Percentiles rank a stretch among this genome's conserved stretches.
These are phyloP conservation scores for Danio kyathit DNA, from an alignment of 2,797 vertebrate species.

Conservation along the genomic window DNA sequence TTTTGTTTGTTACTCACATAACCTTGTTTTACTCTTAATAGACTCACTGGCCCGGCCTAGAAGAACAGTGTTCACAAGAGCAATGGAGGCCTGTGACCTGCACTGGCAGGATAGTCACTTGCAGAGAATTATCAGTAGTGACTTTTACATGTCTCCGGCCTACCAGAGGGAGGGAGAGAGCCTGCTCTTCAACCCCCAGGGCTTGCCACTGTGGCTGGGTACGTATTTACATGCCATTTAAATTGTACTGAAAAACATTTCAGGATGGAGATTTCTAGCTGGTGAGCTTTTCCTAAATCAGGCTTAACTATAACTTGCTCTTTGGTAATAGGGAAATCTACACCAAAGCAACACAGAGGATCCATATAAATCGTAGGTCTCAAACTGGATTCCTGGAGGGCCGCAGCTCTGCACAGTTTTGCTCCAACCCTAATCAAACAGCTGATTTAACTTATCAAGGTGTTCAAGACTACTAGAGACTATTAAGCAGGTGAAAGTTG, in stretches of 20 bases:
- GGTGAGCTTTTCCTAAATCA: neutral
- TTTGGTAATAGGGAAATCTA: neutral
- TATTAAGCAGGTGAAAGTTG: no score
- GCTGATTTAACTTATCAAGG: no score
- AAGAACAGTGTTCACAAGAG: slow-evolving; percentile 94
- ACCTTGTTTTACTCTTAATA: slow-evolving; percentile 60
- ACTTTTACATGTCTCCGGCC: slow-evolving; percentile 92
- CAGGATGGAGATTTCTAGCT: neutral
- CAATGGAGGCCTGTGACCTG: slow-evolving; percentile 94
- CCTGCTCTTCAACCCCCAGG: slow-evolving; percentile 95
- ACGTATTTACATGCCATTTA: slow-evolving; percentile 42
- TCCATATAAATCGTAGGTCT: no score
- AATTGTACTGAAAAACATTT: neutral
- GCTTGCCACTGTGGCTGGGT: slow-evolving; percentile 96
- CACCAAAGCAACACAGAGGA: neutral
- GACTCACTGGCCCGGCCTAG: slow-evolving; percentile 92
- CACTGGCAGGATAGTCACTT: slow-evolving; percentile 99
- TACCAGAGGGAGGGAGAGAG: slow-evolving; percentile 94
- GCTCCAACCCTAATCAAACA: no score
- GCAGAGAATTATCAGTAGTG: slow-evolving; percentile 97
- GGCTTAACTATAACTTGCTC: neutral
- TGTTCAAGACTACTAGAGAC: no score
- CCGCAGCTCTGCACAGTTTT: no score
- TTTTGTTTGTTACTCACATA: neutral
- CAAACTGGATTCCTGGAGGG: no score